A percentile compares a stretch with the other conserved stretches of the same genome.
These are phyloP conservation scores for Labroides dimidiatus DNA, from an alignment of 2,797 vertebrate genomes.

Conservation along the genomic window DNA sequence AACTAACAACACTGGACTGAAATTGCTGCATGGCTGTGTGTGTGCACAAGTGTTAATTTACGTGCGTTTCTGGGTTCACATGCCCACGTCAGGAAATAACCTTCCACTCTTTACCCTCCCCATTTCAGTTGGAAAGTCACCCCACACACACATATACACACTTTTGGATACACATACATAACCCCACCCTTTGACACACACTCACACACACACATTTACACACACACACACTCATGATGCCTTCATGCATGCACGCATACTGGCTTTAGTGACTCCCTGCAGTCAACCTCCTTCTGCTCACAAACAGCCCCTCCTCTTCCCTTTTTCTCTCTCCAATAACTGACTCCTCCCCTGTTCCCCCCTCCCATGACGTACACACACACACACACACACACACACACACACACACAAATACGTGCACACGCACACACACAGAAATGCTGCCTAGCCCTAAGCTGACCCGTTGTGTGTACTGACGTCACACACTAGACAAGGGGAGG, in stretches of 20 bases:
- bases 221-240: constrained; percentile 51
- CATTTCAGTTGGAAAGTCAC: constrained; percentile 73
- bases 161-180: constrained; percentile 23
- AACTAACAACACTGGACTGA: constrained; percentile 34
- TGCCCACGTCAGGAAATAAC: constrained; percentile 73
- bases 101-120: constrained; percentile 72
- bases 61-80: constrained; percentile 55
- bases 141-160: constrained; percentile 47
- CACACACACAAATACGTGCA: constrained; percentile 35
- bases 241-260: constrained; percentile 74
- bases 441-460: constrained; percentile 82
- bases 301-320: constrained; percentile 77
- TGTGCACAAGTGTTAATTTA: constrained; percentile 30
- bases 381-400: constrained; percentile 15
- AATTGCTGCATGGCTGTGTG: constrained; percentile 36
- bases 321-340: constrained; percentile 76
- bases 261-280: constrained; percentile 76
- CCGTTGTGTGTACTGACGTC: constrained; percentile 83
- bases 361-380: constrained; percentile 50
- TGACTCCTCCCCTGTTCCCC: constrained; percentile 62
- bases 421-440: constrained; percentile 39
- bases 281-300: constrained; percentile 78
- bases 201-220: too few species aligned
- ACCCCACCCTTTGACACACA: constrained; percentile 60
- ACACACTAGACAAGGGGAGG: constrained; percentile 82